Evolutionary conservation across 1,140 invertebrate species (phyloP), one percentile per base, ranked within the genome.

Genomic region (Drosophila navojoa): DNA sequence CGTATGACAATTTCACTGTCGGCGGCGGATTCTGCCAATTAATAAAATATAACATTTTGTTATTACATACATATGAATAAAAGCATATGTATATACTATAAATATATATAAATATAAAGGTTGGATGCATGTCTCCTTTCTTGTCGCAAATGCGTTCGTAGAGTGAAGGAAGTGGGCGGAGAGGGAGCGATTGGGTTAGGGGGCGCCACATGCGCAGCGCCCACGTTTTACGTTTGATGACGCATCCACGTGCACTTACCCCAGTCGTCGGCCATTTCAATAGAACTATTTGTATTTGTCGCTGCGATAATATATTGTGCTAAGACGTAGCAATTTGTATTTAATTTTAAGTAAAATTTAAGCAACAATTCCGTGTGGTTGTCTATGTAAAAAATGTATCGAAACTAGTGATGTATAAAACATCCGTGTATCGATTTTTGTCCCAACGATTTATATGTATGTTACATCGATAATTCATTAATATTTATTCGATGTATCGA

Each of bases 231-330:
- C 52, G 57, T 57, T 54, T 61, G 58, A 76, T 86, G 82, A 81
- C 81, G 77, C 81, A 87, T 49, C 44, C 67, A 62, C 66, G 70
- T 80, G 75, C 63, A 90, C 89, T 86, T 77, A 92, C 91, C 91
- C 91, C 91, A 92, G 70, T 92, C 91, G 70, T 92, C 91, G 66
- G 90, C 86, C 91, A 92, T 92, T 67, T 75, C 61, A 16, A 55
- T 53, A 16, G 32, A 64, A 35, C 10, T 32, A 64, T 72, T 47
- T 68, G 38, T 54, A 13, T 44, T 60, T 44, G 45, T 45, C 6
- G 50, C 32, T 60, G 27, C 32, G 40, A 45, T 16, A 52, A 47
- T 55, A n/a, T 40, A 6, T 77, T 89, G 69, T 73, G 76, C 59
- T 77, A 53, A n/a, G 15, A 62, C 40, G 47, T n/a, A 47, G 15